A percentile compares a stretch with the other conserved stretches of the same genome.
Conservation (phyloP, 1,140 invertebrate species). For the Ceratitis capitata region DNA sequence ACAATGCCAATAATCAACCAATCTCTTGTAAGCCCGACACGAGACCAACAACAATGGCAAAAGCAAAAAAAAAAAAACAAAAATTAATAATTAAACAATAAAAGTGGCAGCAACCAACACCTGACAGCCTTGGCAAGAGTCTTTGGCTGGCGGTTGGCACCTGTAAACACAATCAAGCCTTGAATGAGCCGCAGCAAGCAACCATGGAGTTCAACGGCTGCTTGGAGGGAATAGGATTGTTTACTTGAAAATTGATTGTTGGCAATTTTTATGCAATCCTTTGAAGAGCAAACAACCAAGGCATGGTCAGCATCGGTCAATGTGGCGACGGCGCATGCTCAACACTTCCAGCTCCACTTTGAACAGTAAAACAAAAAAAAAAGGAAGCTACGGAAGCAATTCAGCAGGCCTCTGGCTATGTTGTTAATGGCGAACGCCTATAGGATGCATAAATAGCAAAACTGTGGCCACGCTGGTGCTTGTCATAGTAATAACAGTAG, state of each 20-base stretch:
- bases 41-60: neutral
- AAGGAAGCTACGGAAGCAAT: neutral
- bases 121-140: neutral
- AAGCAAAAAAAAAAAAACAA: neutral
- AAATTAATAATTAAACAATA: conserved; percentile 26
- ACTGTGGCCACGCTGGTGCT: neutral
- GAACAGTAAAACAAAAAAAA: neutral
- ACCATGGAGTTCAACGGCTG: too few relatives aligned
- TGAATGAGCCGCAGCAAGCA: neutral
- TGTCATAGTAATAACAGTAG: neutral
- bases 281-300: neutral
- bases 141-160: neutral
- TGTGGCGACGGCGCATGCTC: conserved; percentile 15
- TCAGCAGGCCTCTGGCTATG: neutral
- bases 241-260: conserved; percentile 22
- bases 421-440: neutral
- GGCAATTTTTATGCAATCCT: conserved; percentile 5
- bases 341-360: neutral
- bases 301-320: too few relatives aligned
- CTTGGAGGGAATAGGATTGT: neutral
- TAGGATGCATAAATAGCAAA: neutral
- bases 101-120: neutral
- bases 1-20: neutral
- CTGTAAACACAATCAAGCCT: neutral
- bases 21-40: neutral